Evolutionary conservation across 1,140 invertebrate genomes (phyloP).

Genomic region (Periplaneta americana): DNA sequence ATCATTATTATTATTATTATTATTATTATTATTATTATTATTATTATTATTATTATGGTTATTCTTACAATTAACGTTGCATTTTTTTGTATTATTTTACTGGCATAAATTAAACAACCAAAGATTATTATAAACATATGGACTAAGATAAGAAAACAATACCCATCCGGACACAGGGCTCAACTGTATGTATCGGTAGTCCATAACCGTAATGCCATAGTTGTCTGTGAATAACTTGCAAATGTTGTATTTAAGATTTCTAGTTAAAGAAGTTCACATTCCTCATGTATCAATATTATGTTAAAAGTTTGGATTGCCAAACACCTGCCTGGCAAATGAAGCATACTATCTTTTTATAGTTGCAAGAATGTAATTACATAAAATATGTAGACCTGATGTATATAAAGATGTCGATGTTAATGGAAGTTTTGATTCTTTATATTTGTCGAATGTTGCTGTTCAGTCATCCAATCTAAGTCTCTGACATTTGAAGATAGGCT

Average conservation of each 20-base stretch:
- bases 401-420: not conserved
- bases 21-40: slow-evolving; percentile 11
- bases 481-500: not conserved
- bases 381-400: not conserved
- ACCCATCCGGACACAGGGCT: slow-evolving; percentile 15
- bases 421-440: not conserved
- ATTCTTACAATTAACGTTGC: slow-evolving; percentile 14
- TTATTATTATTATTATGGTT: not conserved
- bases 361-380: not conserved
- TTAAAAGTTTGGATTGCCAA: too few relatives aligned
- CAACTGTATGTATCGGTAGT: not conserved
- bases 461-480: not conserved
- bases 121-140: slow-evolving; percentile 9
- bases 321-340: not conserved
- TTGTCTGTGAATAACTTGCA: not conserved
- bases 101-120: slow-evolving; percentile 8
- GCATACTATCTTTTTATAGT: not conserved
- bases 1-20: slow-evolving; percentile 5
- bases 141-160: not conserved
- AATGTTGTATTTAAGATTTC: not conserved
- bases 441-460: not conserved
- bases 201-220: not conserved
- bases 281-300: not conserved
- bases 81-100: slow-evolving; percentile 12
- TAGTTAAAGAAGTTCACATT: not conserved